Percentiles rank a stretch among this genome's conserved stretches.
Conservation (phyloP, 2,888 invertebrate species). For the Mayetiola destructor region DNA sequence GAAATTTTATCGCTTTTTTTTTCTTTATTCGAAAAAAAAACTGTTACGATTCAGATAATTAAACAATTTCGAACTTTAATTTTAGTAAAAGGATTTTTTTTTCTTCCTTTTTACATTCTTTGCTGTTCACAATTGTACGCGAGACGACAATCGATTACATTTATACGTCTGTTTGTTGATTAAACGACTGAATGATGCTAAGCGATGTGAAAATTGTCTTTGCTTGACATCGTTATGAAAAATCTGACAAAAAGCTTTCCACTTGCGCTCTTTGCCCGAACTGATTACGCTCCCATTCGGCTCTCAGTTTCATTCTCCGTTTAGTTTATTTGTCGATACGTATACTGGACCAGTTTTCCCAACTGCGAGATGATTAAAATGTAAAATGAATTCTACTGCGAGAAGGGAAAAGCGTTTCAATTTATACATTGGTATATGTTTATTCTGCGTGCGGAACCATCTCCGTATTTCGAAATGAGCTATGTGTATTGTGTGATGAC, state of each 20-base stretch:
- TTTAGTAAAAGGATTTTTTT: no score
- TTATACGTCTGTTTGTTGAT: constrained; percentile 9
- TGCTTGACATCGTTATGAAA: not conserved
- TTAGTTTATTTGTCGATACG: not conserved
- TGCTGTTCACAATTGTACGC: no score
- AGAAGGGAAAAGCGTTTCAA: not conserved
- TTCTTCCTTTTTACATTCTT: no score
- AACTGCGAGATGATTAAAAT: not conserved
- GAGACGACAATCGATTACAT: constrained; percentile 2
- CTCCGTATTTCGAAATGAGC: no score
- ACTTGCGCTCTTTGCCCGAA: constrained; percentile 9
- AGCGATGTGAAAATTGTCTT: not conserved
- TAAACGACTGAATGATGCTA: constrained; percentile 5
- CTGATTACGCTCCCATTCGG: not conserved
- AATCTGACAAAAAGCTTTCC: constrained; percentile 1
- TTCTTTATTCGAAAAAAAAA: no score
- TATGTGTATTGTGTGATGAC: no score
- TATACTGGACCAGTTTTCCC: not conserved
- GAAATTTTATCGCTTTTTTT: no score
- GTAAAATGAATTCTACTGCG: no score
- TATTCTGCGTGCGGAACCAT: no score
- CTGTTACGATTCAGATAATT: no score
- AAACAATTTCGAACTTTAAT: no score
- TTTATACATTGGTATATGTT: no score
- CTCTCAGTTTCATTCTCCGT: not conserved